Evolutionary conservation across 2,113 vertebrate species (phyloP).

Genomic region (Daboia siamensis): DNA sequence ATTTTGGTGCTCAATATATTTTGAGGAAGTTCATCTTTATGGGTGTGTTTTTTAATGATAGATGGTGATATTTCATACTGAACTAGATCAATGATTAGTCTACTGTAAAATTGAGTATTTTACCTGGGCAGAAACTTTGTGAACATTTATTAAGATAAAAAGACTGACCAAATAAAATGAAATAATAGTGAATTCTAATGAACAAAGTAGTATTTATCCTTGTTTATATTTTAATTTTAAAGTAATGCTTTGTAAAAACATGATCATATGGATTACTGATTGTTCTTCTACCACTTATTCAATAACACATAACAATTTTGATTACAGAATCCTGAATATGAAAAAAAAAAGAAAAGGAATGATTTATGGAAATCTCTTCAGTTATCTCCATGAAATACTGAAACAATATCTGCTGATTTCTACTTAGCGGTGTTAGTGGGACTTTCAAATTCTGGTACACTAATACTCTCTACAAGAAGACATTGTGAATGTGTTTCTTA

Average conservation of each 20-base stretch:
- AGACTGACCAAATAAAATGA: neutral
- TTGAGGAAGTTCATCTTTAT: neutral
- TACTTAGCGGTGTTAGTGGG: neutral
- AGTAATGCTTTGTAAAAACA: neutral
- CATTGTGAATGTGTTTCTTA: neutral
- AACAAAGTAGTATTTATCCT: neutral
- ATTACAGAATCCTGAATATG: neutral
- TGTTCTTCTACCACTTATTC: neutral
- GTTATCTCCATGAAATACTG: neutral
- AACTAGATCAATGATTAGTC: neutral
- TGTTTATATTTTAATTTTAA: neutral
- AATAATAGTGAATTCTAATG: neutral
- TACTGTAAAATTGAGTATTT: neutral
- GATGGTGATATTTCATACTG: neutral
- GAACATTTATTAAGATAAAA: neutral
- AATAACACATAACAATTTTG: neutral
- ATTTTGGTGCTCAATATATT: neutral
- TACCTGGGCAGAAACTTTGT: neutral
- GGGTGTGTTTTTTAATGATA: neutral
- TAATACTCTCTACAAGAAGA: neutral
- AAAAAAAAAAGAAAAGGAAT: neutral
- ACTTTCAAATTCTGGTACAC: neutral
- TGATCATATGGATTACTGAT: neutral
- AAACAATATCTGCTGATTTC: neutral
- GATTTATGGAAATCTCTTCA: neutral